Conservation (phyloP, 2,797 vertebrate genomes). For the Sebastes umbrosus region DNA sequence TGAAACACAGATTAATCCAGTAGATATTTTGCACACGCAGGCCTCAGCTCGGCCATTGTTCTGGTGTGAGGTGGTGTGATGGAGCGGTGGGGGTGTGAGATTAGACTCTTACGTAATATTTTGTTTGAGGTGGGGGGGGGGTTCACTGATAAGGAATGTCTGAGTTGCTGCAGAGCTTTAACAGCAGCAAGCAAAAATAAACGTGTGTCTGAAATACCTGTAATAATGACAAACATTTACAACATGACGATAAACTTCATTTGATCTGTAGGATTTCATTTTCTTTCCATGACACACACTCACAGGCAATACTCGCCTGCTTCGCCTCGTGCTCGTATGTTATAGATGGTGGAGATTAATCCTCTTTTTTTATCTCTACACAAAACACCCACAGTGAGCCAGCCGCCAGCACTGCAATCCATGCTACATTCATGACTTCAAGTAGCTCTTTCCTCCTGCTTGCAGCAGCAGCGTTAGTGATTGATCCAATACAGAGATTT, state of each 20-base stretch:
- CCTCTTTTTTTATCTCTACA: constrained; percentile 30
- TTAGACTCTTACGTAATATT: constrained; percentile 49
- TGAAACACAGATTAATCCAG: constrained; percentile 18
- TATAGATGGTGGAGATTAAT: constrained; percentile 39
- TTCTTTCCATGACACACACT: neutral
- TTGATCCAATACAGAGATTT: neutral
- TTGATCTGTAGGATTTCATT: neutral
- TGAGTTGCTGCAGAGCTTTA: neutral
- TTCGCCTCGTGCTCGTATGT: constrained; percentile 5
- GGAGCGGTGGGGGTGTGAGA: constrained; percentile 25
- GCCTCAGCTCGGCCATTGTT: constrained; percentile 44
- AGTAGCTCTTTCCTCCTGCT: neutral
- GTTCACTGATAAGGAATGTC: constrained; percentile 37
- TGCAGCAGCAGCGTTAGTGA: constrained; percentile 7
- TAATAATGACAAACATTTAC: neutral
- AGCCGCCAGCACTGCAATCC: constrained; percentile 18
- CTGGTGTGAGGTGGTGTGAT: constrained; percentile 35
- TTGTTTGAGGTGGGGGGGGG: constrained; percentile 21
- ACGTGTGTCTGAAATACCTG: neutral
- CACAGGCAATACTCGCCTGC: neutral
- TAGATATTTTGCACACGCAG: constrained; percentile 8
- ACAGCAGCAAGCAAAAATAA: neutral
- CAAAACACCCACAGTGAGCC: constrained; percentile 23
- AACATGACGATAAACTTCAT: neutral
- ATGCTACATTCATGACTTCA: constrained; percentile 6